Conservation (phyloP, 2,888 invertebrate genomes). For the Acrobeloides nanus region DNA sequence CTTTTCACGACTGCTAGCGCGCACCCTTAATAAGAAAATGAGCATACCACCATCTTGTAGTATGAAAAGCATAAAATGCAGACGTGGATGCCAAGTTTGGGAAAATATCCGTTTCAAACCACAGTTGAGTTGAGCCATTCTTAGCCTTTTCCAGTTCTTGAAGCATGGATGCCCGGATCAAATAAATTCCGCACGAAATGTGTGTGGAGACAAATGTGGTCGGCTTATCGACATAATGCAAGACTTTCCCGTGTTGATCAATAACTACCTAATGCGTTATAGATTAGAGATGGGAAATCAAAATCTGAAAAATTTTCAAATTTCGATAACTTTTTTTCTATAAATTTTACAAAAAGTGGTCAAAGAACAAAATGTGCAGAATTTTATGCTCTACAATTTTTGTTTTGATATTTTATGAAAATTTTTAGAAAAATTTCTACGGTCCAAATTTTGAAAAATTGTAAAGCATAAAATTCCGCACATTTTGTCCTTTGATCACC, state of each 20-base stretch:
- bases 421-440: background rate
- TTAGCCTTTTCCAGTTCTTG: slow-evolving; percentile 7
- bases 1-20: too few relatives aligned
- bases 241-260: slow-evolving; percentile 53
- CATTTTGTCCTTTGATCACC: too few relatives aligned
- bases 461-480: too few relatives aligned
- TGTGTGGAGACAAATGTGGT: slow-evolving; percentile 85
- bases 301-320: too few relatives aligned
- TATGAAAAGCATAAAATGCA: slow-evolving; percentile 69
- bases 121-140: slow-evolving; percentile 56
- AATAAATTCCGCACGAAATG: slow-evolving; percentile 92
- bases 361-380: too few relatives aligned
- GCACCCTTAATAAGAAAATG: too few relatives aligned
- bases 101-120: slow-evolving; percentile 80
- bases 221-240: slow-evolving; percentile 96
- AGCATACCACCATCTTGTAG: slow-evolving; percentile 87
- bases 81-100: slow-evolving; percentile 75
- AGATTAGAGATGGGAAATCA: too few relatives aligned
- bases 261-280: slow-evolving; percentile 47
- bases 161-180: slow-evolving; percentile 72
- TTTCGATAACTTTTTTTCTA: too few relatives aligned
- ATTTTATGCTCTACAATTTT: too few relatives aligned
- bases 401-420: background rate
- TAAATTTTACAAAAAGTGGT: too few relatives aligned
- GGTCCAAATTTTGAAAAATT: too few relatives aligned